Conservation (phyloP, 2,113 vertebrate species). For the Datnioides undecimradiatus region DNA sequence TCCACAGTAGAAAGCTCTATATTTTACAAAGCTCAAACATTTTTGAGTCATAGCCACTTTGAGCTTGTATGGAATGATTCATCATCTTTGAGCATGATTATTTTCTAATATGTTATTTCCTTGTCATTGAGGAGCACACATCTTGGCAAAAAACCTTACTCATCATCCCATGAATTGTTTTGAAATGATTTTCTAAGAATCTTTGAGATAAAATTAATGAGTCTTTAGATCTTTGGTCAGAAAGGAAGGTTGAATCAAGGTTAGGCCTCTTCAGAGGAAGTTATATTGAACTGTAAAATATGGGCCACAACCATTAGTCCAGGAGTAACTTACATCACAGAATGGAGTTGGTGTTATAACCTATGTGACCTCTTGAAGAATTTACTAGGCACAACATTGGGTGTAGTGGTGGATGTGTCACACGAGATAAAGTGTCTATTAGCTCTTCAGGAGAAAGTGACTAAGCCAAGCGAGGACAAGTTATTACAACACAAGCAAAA, state of each 20-base stretch:
- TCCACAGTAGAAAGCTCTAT: conserved; percentile 9
- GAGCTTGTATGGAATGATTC: conserved; percentile 1
- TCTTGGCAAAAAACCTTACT: conserved; percentile 8
- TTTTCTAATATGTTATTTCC: neutral
- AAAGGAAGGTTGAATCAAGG: conserved; percentile 31
- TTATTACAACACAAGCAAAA: conserved; percentile 19
- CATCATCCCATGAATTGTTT: conserved; percentile 14
- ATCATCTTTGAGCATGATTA: neutral
- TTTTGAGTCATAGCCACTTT: neutral
- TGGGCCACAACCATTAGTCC: conserved; percentile 31
- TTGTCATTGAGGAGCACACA: conserved; percentile 19
- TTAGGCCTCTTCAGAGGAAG: neutral
- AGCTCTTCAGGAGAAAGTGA: conserved; percentile 9
- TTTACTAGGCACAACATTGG: conserved; percentile 3
- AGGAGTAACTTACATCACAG: conserved; percentile 35
- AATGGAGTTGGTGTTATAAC: conserved; percentile 13
- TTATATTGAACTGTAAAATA: conserved; percentile 21
- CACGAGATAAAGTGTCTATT: conserved; percentile 28
- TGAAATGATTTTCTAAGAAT: conserved; percentile 28
- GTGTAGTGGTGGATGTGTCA: conserved; percentile 11
- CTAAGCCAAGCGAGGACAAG: neutral
- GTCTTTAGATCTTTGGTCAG: neutral
- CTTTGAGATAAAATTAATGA: conserved; percentile 5
- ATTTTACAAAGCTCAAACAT: neutral
- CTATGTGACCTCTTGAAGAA: conserved; percentile 40